These are phyloP conservation scores for Neuroscelio doddi DNA, from an alignment of 2,888 invertebrate species.

Conservation along the genomic window DNA sequence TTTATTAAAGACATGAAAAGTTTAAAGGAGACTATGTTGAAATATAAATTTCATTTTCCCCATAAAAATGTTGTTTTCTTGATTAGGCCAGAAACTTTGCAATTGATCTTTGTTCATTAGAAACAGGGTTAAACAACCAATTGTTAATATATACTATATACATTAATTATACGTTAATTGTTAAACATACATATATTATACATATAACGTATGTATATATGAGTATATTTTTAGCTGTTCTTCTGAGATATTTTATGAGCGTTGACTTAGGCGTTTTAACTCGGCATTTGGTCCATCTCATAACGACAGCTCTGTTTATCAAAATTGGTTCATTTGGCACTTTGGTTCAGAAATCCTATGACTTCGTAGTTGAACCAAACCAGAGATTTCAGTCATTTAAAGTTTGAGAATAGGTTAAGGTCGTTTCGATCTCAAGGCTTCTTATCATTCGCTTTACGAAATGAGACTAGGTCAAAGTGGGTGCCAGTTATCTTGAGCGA, in stretches of 20 bases:
- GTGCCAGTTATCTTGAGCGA: constrained; percentile 62
- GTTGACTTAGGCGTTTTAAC: constrained; percentile 65
- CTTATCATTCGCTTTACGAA: constrained; percentile 85
- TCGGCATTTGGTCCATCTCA: constrained; percentile 77
- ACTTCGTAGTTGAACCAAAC: constrained; percentile 75
- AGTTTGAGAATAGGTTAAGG: constrained; percentile 84
- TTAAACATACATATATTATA: too few species aligned
- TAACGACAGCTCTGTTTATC: constrained; percentile 87
- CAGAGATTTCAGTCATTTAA: constrained; percentile 82
- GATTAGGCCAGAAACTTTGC: too few species aligned
- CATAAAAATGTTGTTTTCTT: too few species aligned
- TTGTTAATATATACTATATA: too few species aligned
- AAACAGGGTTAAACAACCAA: too few species aligned
- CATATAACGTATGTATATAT: too few species aligned
- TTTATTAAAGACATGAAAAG: too few species aligned
- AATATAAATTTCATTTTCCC: too few species aligned
- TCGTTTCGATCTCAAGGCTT: constrained; percentile 80
- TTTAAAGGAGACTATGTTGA: too few species aligned
- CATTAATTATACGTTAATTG: too few species aligned
- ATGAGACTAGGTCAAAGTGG: constrained; percentile 64
- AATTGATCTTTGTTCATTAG: too few species aligned
- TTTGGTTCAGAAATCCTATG: constrained; percentile 71
- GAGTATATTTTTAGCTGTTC: too few species aligned
- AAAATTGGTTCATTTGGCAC: constrained; percentile 82
- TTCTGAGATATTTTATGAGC: constrained; percentile 45